A percentile compares a stretch with the other conserved stretches of the same genome.
Conservation (phyloP, 2,797 vertebrate species). For the Syndactyla subalaris region DNA sequence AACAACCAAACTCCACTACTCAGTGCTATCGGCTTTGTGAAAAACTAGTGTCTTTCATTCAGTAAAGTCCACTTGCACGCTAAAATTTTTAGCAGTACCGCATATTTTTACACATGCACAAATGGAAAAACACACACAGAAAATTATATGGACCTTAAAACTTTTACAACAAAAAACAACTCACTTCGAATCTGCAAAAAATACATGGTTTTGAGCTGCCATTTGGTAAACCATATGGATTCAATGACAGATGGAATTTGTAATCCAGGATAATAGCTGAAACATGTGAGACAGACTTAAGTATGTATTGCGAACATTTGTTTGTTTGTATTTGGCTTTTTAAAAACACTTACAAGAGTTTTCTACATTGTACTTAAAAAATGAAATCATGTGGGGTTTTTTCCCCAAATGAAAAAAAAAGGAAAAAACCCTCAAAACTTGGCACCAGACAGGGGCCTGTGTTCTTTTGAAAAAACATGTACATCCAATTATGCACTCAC, state of each 20-base stretch:
- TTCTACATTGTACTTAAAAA: slow-evolving; percentile 68
- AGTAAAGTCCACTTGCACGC: neutral
- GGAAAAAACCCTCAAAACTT: slow-evolving; percentile 42
- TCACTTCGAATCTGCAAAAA: slow-evolving; percentile 58
- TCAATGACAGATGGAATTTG: slow-evolving; percentile 73
- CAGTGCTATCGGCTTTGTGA: neutral
- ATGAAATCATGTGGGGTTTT: slow-evolving; percentile 46
- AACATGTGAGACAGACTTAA: slow-evolving; percentile 75
- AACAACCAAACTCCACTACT: neutral
- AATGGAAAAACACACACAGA: neutral
- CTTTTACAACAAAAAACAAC: slow-evolving; percentile 57
- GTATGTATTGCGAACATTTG: slow-evolving; percentile 61
- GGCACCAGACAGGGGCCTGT: slow-evolving; percentile 55
- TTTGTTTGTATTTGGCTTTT: slow-evolving; percentile 66
- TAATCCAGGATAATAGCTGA: slow-evolving; percentile 66
- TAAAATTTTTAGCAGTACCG: neutral
- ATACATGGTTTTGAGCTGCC: slow-evolving; percentile 29
- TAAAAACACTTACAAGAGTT: slow-evolving; percentile 61
- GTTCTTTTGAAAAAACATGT: slow-evolving; percentile 64
- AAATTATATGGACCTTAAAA: slow-evolving; percentile 37
- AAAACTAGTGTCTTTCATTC: neutral
- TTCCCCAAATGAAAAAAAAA: slow-evolving; percentile 48
- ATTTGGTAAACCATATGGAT: slow-evolving; percentile 77
- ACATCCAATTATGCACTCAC: slow-evolving; percentile 79
- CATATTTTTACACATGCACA: neutral